Conservation (phyloP, 2,888 invertebrate species). For the Nemotelus nigrinus region DNA sequence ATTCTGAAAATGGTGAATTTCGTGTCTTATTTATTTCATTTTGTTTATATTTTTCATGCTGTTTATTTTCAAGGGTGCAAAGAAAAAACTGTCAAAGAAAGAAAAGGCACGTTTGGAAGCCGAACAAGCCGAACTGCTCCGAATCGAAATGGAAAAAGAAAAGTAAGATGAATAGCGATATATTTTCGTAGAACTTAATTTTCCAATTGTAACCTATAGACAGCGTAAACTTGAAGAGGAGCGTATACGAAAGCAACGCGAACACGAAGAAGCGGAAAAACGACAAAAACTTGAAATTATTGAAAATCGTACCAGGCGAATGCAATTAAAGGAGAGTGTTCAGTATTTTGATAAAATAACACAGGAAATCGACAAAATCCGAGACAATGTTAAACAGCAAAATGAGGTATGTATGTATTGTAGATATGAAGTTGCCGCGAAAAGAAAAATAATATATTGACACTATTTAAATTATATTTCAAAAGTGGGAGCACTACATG, state of each 20-base stretch:
- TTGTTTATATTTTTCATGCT: too few relatives aligned
- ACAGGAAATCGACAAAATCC: conserved; percentile 59
- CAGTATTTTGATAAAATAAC: conserved; percentile 59
- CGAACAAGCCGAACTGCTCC: conserved; percentile 63
- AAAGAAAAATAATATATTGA: not conserved
- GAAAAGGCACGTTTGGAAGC: conserved; percentile 64
- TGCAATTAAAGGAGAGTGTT: conserved; percentile 62
- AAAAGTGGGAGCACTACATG: conserved; percentile 64
- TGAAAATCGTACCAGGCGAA: conserved; percentile 61
- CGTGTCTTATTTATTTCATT: too few relatives aligned
- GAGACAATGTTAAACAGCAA: conserved; percentile 57
- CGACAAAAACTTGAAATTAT: conserved; percentile 62
- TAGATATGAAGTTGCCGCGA: too few relatives aligned
- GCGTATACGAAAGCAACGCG: conserved; percentile 61
- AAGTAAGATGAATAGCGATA: conserved; percentile 54
- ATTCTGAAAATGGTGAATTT: too few relatives aligned
- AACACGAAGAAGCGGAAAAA: conserved; percentile 62
- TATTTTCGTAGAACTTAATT: not conserved
- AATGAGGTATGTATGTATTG: conserved; percentile 51
- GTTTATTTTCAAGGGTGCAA: conserved; percentile 57
- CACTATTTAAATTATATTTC: not conserved
- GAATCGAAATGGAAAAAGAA: conserved; percentile 65
- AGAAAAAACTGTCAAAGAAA: conserved; percentile 66
- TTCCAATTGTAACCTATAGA: conserved; percentile 51
- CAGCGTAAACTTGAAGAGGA: conserved; percentile 63